Conservation (phyloP, 2,888 invertebrate genomes). For the Buathra laborator region DNA sequence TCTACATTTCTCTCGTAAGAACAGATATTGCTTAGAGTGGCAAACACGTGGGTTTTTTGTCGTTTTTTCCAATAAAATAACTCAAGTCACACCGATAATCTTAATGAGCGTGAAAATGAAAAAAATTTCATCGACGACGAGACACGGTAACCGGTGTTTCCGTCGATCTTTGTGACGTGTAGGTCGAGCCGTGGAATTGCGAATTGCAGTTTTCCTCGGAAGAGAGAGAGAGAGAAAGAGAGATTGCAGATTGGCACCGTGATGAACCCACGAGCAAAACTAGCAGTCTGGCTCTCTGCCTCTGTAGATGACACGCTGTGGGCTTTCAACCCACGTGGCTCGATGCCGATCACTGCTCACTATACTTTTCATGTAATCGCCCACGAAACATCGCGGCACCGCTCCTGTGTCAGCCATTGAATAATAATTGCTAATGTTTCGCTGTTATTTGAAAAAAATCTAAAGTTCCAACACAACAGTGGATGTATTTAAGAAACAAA, state of each 20-base stretch:
- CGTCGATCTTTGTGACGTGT: slow-evolving; percentile 56
- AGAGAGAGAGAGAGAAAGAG: not conserved
- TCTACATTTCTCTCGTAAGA: not conserved
- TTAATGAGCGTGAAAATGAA: slow-evolving; percentile 45
- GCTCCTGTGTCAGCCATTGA: slow-evolving; percentile 70
- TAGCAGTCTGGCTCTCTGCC: slow-evolving; percentile 59
- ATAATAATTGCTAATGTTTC: slow-evolving; percentile 70
- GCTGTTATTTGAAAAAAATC: slow-evolving; percentile 2
- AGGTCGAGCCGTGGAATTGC: slow-evolving; percentile 62
- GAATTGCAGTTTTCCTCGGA: slow-evolving; percentile 62
- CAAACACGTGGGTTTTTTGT: slow-evolving; percentile 34
- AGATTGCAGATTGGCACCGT: slow-evolving; percentile 58
- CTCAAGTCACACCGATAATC: slow-evolving; percentile 59
- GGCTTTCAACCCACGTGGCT: slow-evolving; percentile 76
- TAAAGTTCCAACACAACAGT: not conserved
- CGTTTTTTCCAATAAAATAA: slow-evolving; percentile 44
- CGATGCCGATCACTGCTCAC: slow-evolving; percentile 26
- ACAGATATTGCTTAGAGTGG: not conserved
- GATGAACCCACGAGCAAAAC: slow-evolving; percentile 62
- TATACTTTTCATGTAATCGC: slow-evolving; percentile 58
- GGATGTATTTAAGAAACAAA: not conserved
- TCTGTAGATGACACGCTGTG: slow-evolving; percentile 72
- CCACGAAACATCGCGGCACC: slow-evolving; percentile 70
- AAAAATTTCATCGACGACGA: slow-evolving; percentile 51
- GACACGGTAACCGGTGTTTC: slow-evolving; percentile 49